These are phyloP conservation scores for Neogale vison DNA, from an alignment of 2,113 vertebrate genomes.

Conservation along the genomic window DNA sequence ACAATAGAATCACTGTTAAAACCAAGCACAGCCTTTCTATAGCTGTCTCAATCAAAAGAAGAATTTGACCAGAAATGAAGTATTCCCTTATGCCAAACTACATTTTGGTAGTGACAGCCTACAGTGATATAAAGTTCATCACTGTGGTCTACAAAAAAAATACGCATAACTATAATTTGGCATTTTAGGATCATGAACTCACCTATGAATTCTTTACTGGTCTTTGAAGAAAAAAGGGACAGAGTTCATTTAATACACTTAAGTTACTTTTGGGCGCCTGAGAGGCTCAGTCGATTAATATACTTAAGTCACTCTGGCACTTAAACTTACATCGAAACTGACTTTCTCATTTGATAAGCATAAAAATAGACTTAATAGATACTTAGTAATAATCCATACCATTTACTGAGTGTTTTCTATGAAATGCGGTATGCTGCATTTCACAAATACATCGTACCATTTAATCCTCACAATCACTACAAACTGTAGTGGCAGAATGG, in stretches of 20 bases:
- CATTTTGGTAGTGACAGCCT: not conserved
- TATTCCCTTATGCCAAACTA: not conserved
- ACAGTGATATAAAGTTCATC: not conserved
- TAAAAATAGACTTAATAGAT: not conserved
- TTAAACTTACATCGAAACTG: not conserved
- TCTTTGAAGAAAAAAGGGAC: slow-evolving; percentile 1
- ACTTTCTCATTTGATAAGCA: slow-evolving; percentile 16
- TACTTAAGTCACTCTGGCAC: not conserved
- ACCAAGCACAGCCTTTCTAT: not conserved
- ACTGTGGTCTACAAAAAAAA: not conserved
- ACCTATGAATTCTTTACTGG: not conserved
- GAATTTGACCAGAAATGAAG: not conserved
- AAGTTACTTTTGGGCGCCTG: not conserved
- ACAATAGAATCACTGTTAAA: slow-evolving; percentile 17
- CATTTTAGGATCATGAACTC: not conserved
- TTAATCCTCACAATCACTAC: not conserved
- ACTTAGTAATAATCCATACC: not conserved
- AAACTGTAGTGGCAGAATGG: not conserved
- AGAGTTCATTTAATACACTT: not conserved
- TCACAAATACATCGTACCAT: not conserved
- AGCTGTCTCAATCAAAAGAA: not conserved
- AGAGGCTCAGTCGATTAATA: not conserved
- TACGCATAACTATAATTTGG: not conserved
- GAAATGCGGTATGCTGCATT: not conserved
- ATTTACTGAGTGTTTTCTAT: not conserved